Evolutionary conservation across 2,113 vertebrate species (phyloP).

Genomic region (Prunella himalayana): DNA sequence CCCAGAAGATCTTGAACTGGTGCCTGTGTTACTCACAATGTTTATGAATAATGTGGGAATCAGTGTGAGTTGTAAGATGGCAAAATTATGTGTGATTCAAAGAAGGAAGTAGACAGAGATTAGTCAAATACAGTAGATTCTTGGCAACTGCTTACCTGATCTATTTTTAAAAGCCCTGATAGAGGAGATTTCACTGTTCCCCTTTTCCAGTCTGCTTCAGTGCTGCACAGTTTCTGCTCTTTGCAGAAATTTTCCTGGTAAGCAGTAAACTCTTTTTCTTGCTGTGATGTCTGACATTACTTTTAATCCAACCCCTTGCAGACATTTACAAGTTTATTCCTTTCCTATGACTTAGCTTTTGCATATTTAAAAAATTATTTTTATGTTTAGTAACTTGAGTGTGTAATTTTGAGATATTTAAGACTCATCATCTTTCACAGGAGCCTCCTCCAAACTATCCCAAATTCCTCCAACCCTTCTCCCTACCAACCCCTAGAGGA

Average conservation of each 20-base stretch:
- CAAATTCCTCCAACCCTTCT: background rate
- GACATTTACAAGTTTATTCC: background rate
- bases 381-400: background rate
- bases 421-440: background rate
- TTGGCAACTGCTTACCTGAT: background rate
- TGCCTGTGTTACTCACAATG: background rate
- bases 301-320: background rate
- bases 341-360: background rate
- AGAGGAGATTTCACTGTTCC: background rate
- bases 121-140: background rate
- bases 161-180: background rate
- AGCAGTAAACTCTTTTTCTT: background rate
- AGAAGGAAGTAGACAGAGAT: background rate
- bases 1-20: background rate
- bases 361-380: background rate
- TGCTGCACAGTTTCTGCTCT: background rate
- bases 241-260: background rate
- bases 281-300: background rate
- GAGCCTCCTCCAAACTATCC: background rate
- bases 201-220: background rate
- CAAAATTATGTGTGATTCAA: background rate
- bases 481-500: background rate
- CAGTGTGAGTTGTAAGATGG: background rate
- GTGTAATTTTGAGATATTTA: background rate
- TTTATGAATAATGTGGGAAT: background rate